Evolutionary conservation across 53 echinoderm and acorn worm species (phyloP), one percentile per base, ranked within the genome.

Genomic region (Holothuria scabra): DNA sequence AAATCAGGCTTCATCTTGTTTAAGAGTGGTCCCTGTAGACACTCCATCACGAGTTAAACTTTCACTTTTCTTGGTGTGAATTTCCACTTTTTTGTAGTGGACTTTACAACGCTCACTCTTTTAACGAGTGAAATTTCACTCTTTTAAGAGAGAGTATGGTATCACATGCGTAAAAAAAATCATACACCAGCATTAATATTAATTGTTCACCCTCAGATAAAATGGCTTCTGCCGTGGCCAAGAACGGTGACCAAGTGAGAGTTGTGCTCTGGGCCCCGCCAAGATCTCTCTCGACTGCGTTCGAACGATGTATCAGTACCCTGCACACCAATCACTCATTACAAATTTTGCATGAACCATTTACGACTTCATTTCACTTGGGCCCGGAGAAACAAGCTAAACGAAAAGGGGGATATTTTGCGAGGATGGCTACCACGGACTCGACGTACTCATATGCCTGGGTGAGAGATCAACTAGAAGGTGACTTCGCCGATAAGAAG

Each of bases 231-330:
- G 52, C 52, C 52, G 52, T 52, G 16, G 18, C 14, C 14, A 52
- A 52, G 52, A 18, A 52, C 52, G 52, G 3, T 52, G 52, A 52
- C 2, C 91, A 91, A 63, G 69, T 65, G 46, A 93, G 94, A 20
- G 90, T 94, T 32, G 78, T 93, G 56, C 85, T 99, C 34, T 99
- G 99, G 99, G 92, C 99, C 4, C 89, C 99, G 14, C 99, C 99
- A 4, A 78, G 99, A 60, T 94, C 94, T 14, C 89, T 94, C 3
- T 99, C 99, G 16, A 99, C 99, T 22, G 99, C 94, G 49, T 99
- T 99, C 65, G 94, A 94, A 69, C 92, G 99, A 14, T 99, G 94
- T 66, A 99, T 99, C 84, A 91, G 93, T 59, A 85, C 90, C 6
- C 85, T 90, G 32, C 89, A 91, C 66, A 75, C 81, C 3, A 67